Base-by-base conservation (phyloP, 2,797 vertebrate species). In the Kryptopterus vitreolus region DNA sequence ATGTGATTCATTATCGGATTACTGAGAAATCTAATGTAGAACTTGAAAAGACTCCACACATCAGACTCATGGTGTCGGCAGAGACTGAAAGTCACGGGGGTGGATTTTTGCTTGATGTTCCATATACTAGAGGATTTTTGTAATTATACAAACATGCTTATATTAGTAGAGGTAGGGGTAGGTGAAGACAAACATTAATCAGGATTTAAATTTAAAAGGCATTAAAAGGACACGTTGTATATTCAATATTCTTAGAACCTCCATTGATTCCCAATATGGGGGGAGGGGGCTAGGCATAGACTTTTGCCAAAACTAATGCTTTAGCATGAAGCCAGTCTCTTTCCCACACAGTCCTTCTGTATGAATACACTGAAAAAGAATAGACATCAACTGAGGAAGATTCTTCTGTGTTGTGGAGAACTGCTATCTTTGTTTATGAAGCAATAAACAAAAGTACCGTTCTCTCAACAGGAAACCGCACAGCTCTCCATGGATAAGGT, bases 401-500 rank as follows among this genome's bases (percentile, higher is more conserved):
- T n/a, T n/a, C n/a, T n/a, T n/a, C n/a, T n/a, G n/a, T n/a, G n/a
- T n/a, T n/a, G n/a, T n/a, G n/a, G n/a, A n/a, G n/a, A n/a, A n/a
- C n/a, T n/a, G n/a, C n/a, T n/a, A n/a, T n/a, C n/a, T n/a, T n/a
- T n/a, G n/a, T n/a, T n/a, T n/a, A n/a, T n/a, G n/a, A n/a, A 61
- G 24, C 24, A 58, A 38, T 24, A 29, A 50, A 10, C 18, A 13
- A 33, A 38, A 12, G 31, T 7, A 12, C 1, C 11, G 8, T 76
- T 70, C 55, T 72, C 65, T 86, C 91, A 90, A 62, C 88, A 96
- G 95, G 90, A 93, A 77, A 88, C 88, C 0, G 57, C 80, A 80
- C 89, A 86, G 0, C 91, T 95, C 84, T 89, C 92, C 86, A 90
- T 88, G 85, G 90, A 89, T 81, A 89, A 92, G 0, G 93, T 89